Evolutionary conservation across 2,888 invertebrate genomes (phyloP).

Genomic region (Epistrophe grossulariae): DNA sequence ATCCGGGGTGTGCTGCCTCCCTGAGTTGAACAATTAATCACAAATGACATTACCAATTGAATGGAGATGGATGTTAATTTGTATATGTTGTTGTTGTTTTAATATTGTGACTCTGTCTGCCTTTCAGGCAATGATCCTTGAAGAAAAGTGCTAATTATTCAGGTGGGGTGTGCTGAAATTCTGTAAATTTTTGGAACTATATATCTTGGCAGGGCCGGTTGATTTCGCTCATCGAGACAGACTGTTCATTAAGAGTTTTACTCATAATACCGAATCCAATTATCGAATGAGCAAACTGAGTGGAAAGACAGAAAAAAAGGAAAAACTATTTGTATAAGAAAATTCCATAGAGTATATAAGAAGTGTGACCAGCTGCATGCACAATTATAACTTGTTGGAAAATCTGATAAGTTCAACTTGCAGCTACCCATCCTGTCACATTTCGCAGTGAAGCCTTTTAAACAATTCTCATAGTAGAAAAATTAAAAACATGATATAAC

Average conservation of each 20-base stretch:
- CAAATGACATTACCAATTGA: constrained; percentile 47
- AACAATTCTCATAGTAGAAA: no score
- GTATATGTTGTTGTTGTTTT: constrained; percentile 13
- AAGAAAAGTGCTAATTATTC: constrained; percentile 55
- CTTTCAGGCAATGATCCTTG: constrained; percentile 22
- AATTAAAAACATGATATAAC: no score
- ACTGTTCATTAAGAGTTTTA: constrained; percentile 56
- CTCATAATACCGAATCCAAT: constrained; percentile 58
- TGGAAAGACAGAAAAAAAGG: constrained; percentile 15
- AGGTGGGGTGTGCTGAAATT: constrained; percentile 13
- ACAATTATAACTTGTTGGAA: no score
- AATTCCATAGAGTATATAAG: background rate
- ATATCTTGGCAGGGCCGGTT: background rate
- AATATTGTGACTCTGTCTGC: constrained; percentile 19
- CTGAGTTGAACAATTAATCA: constrained; percentile 64
- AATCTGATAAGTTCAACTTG: no score
- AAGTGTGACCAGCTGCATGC: constrained; percentile 16
- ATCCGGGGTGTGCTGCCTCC: constrained; percentile 17
- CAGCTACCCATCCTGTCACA: no score
- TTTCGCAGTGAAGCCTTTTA: no score
- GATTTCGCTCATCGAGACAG: constrained; percentile 6
- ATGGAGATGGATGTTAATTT: background rate
- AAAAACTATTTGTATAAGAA: background rate
- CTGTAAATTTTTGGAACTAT: constrained; percentile 29
- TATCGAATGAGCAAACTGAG: constrained; percentile 42